A percentile compares a stretch with the other conserved stretches of the same genome.
Conservation (phyloP, 2,113 vertebrate genomes). For the Psammodynastes pulverulentus region DNA sequence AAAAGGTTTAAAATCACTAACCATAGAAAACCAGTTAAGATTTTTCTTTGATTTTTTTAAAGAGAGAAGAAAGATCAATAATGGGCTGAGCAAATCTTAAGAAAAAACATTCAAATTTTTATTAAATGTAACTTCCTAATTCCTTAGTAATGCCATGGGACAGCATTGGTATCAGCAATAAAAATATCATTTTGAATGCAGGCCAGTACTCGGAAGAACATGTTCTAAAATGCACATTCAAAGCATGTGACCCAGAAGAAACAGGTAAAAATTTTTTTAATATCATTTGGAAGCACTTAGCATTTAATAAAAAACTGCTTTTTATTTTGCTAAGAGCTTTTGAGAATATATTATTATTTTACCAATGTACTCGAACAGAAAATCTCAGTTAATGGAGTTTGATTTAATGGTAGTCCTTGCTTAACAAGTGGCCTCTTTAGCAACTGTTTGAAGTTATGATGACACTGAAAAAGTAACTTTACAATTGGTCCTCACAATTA, state of each 20-base stretch:
- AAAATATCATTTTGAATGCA: slow-evolving; percentile 7
- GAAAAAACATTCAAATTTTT: neutral
- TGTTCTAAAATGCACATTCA: slow-evolving; percentile 64
- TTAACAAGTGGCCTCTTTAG: neutral
- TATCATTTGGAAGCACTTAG: neutral
- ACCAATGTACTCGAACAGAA: neutral
- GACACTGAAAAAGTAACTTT: neutral
- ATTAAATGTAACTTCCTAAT: neutral
- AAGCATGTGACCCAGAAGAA: slow-evolving; percentile 66
- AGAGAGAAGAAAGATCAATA: neutral
- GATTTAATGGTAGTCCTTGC: neutral
- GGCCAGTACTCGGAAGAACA: slow-evolving; percentile 61
- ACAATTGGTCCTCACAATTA: neutral
- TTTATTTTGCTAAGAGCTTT: neutral
- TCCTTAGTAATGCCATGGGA: slow-evolving; percentile 47
- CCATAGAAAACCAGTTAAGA: neutral
- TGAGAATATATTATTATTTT: neutral
- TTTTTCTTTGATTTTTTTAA: neutral
- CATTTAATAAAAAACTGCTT: neutral
- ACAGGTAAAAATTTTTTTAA: slow-evolving; percentile 57
- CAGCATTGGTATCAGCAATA: neutral
- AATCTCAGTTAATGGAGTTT: neutral
- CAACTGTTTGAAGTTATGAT: neutral
- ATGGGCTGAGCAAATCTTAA: neutral
- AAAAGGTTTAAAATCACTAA: neutral